Conservation (phyloP, 2,113 vertebrate genomes). For the Ptilorrhoa leucosticta region DNA sequence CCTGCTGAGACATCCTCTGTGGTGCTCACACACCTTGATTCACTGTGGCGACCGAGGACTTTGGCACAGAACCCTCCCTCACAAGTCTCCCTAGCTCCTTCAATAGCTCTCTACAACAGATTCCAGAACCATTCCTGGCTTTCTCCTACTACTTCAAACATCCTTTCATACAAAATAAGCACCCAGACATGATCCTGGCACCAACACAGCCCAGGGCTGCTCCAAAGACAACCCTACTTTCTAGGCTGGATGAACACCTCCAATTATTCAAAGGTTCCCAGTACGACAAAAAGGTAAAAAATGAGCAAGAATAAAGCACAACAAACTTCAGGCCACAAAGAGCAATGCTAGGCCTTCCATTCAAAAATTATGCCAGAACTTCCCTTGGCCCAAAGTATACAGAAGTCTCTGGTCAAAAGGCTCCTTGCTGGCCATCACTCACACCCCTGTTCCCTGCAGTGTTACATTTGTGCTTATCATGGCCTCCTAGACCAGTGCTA, state of each 20-base stretch:
- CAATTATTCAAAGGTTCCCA: not conserved
- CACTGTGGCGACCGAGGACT: rapidly evolving
- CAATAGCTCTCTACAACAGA: not conserved
- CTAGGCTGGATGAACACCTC: not conserved
- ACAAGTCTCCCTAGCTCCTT: not conserved
- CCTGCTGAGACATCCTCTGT: not conserved
- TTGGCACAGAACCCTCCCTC: not conserved
- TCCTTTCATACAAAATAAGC: not conserved
- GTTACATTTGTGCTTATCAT: rapidly evolving
- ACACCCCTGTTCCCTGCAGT: not conserved
- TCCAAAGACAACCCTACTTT: not conserved
- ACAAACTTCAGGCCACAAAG: not conserved
- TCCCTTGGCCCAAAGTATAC: not conserved
- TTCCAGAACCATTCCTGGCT: not conserved
- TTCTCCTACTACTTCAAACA: not conserved
- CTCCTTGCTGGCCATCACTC: not conserved
- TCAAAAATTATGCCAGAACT: not conserved
- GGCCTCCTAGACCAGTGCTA: not conserved
- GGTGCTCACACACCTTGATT: not conserved
- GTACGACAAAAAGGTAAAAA: not conserved
- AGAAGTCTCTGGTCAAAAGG: not conserved
- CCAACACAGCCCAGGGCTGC: not conserved
- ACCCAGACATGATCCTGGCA: not conserved
- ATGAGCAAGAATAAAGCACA: not conserved
- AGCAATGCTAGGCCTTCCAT: not conserved